phyloP scores from a whole-genome alignment of 2,888 invertebrate genomes.

The Spodoptera littoralis region DNA sequence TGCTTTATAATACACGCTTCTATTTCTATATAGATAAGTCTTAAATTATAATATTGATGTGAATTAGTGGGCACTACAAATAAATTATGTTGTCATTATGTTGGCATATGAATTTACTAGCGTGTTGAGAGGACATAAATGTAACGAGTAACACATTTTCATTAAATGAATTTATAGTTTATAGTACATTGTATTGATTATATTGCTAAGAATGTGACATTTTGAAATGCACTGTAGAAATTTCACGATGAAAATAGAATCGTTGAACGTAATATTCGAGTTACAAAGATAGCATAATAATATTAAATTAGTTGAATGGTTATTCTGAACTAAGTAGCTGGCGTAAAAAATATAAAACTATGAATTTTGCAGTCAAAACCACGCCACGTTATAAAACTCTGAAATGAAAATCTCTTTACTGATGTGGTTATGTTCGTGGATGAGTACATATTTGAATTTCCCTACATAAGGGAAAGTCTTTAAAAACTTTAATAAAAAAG shows the following conservation, averaged over 20 bases:
- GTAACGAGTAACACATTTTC: constrained; percentile 6
- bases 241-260: neutral
- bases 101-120: constrained; percentile 10
- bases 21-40: too few relatives aligned
- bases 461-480: constrained; percentile 35
- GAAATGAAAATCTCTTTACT: constrained; percentile 33
- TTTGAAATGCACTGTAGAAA: neutral
- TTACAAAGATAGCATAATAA: constrained; percentile 7
- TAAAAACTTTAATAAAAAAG: constrained; percentile 51
- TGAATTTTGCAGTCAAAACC: constrained; percentile 58
- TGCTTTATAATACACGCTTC: neutral
- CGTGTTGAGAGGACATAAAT: constrained; percentile 16
- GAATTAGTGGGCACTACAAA: neutral
- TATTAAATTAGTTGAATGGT: constrained; percentile 16
- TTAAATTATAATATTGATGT: neutral
- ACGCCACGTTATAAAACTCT: constrained; percentile 55
- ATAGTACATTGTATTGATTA: constrained; percentile 4
- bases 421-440: constrained; percentile 31
- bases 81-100: constrained; percentile 3
- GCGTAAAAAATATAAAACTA: constrained; percentile 31
- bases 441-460: constrained; percentile 32
- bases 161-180: constrained; percentile 2
- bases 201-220: neutral
- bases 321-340: constrained; percentile 19
- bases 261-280: neutral